Evolutionary conservation across 2,888 invertebrate genomes (phyloP).

Genomic region (Limnephilus marmoratus): DNA sequence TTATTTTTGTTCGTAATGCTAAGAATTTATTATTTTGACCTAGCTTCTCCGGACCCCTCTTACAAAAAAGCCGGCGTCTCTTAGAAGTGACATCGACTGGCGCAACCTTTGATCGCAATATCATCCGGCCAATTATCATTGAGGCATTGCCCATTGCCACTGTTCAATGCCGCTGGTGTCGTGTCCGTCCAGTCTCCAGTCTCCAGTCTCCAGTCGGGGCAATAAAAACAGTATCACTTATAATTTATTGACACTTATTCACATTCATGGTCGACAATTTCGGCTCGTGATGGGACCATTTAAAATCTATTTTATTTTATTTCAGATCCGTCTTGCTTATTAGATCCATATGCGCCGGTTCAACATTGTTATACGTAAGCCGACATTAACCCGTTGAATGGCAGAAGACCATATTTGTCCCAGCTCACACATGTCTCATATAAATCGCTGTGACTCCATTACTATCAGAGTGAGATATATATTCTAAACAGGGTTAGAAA

Average conservation of each 20-base stretch:
- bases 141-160: neutral
- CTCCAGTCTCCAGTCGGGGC: neutral
- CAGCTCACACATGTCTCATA: too few species aligned
- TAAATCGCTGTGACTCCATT: too few species aligned
- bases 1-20: too few species aligned
- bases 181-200: neutral
- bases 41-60: neutral
- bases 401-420: too few species aligned
- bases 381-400: too few species aligned
- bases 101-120: neutral
- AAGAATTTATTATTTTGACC: neutral
- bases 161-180: neutral
- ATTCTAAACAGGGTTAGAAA: too few species aligned
- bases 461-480: too few species aligned
- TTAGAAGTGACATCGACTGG: neutral
- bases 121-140: neutral
- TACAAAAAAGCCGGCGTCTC: neutral
- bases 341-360: neutral
- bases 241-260: conserved; percentile 2
- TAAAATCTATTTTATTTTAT: neutral
- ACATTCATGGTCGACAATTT: neutral
- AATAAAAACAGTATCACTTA: neutral
- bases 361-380: neutral
- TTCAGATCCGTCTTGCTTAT: neutral
- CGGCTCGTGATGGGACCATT: neutral